Conservation (phyloP, 2,888 invertebrate genomes). For the Micropterix aruncella region DNA sequence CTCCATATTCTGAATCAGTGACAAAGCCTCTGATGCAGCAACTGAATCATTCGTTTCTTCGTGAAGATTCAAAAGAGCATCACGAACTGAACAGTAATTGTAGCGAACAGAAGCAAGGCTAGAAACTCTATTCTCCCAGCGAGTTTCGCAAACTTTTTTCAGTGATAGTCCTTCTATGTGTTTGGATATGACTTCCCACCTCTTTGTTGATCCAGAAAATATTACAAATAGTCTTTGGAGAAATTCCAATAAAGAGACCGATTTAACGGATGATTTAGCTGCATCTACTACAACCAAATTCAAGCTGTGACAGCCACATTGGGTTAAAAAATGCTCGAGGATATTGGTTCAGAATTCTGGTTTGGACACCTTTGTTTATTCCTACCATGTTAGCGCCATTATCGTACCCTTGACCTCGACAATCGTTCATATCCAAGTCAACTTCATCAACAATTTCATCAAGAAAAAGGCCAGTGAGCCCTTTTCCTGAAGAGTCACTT, state of each 20-base stretch:
- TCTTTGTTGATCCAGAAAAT: slow-evolving; percentile 9
- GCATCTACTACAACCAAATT: slow-evolving; percentile 7
- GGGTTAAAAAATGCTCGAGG: slow-evolving; percentile 10
- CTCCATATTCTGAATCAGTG: too few species aligned
- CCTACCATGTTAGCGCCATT: slow-evolving; percentile 13
- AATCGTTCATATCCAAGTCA: slow-evolving; percentile 10
- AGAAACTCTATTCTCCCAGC: slow-evolving; percentile 10
- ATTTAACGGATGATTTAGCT: slow-evolving; percentile 9
- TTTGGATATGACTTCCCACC: slow-evolving; percentile 8
- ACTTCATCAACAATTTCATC: slow-evolving; percentile 8
- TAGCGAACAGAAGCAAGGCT: slow-evolving; percentile 7
- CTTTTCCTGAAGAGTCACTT: slow-evolving; percentile 8
- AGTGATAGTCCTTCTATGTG: slow-evolving; percentile 6
- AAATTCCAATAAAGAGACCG: slow-evolving; percentile 9
- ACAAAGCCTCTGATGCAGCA: too few species aligned
- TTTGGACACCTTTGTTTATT: slow-evolving; percentile 9
- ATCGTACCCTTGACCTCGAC: slow-evolving; percentile 11
- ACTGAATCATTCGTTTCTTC: slow-evolving; percentile 6
- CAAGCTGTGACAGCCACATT: slow-evolving; percentile 7
- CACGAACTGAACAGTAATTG: slow-evolving; percentile 7
- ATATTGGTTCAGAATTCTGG: slow-evolving; percentile 10
- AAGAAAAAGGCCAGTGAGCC: too few species aligned
- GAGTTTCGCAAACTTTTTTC: slow-evolving; percentile 9
- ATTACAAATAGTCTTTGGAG: slow-evolving; percentile 7
- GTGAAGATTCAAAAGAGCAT: slow-evolving; percentile 7